These are phyloP conservation scores for Calameuta pallipes DNA, from an alignment of 2,888 invertebrate species.

Conservation along the genomic window DNA sequence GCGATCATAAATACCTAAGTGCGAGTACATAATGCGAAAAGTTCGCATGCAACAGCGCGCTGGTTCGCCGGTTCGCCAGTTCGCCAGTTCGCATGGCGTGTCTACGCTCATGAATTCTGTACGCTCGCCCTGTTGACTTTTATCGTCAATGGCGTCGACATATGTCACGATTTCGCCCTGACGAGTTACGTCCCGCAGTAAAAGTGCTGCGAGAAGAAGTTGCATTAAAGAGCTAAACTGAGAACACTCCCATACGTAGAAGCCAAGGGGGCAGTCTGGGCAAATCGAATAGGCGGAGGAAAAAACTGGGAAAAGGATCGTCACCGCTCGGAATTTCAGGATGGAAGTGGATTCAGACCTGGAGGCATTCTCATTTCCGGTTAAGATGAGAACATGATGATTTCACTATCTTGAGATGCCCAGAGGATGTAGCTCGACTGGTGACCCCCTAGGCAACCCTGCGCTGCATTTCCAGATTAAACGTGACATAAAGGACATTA, in stretches of 20 bases:
- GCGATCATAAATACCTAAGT: slow-evolving; percentile 40
- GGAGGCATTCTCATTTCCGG: neutral
- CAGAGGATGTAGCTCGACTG: neutral
- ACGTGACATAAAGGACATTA: slow-evolving; percentile 49
- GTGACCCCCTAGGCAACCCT: neutral
- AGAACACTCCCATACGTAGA: neutral
- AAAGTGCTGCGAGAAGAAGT: neutral
- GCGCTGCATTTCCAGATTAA: slow-evolving; percentile 54
- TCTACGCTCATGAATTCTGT: neutral
- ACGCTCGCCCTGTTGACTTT: neutral
- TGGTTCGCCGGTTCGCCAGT: neutral
- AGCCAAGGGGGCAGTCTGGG: neutral
- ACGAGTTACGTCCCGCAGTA: neutral
- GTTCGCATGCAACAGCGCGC: slow-evolving; percentile 35
- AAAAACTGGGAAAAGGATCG: neutral
- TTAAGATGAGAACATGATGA: neutral
- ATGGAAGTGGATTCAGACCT: neutral
- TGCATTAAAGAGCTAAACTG: neutral
- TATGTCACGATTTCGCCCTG: neutral
- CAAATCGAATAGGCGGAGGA: neutral
- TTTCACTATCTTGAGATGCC: neutral
- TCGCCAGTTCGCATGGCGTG: neutral
- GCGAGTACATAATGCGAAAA: slow-evolving; percentile 36
- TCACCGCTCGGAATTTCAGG: neutral
- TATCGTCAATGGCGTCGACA: neutral